Evolutionary conservation across 2,797 vertebrate genomes (phyloP).

Genomic region (Tinamus major): DNA sequence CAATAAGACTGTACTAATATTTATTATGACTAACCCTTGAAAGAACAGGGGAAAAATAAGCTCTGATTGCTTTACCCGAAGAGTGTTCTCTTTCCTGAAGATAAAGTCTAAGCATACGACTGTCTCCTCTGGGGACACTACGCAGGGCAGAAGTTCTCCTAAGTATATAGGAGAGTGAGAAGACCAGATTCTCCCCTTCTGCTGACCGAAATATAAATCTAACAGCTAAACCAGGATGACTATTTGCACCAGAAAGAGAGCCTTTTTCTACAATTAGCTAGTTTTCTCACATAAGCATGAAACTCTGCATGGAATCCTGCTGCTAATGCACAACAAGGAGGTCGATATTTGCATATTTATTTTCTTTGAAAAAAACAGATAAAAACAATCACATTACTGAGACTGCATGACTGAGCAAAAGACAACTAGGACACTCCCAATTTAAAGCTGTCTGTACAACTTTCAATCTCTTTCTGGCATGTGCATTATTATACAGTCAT

Average conservation of each 20-base stretch:
- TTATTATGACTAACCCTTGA: neutral
- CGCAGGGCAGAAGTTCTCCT: neutral
- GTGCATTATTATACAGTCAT: neutral
- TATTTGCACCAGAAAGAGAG: neutral
- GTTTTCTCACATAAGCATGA: neutral
- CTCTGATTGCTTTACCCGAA: neutral
- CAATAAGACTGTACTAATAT: neutral
- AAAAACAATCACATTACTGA: neutral
- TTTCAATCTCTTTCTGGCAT: neutral
- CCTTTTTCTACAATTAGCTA: neutral
- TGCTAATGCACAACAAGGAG: neutral
- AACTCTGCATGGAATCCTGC: neutral
- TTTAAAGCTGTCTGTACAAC: neutral
- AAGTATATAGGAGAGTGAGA: neutral
- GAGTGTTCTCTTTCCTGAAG: neutral
- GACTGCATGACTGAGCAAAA: neutral
- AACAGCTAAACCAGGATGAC: neutral
- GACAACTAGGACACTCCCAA: conserved; percentile 10
- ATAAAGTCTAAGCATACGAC: neutral
- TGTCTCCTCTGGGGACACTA: neutral
- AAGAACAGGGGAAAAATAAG: neutral
- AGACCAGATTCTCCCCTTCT: neutral
- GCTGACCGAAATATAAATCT: neutral
- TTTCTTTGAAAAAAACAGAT: neutral
- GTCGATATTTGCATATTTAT: neutral